Base-by-base conservation (phyloP, 1,140 invertebrate genomes). In the Grapholita molesta region DNA sequence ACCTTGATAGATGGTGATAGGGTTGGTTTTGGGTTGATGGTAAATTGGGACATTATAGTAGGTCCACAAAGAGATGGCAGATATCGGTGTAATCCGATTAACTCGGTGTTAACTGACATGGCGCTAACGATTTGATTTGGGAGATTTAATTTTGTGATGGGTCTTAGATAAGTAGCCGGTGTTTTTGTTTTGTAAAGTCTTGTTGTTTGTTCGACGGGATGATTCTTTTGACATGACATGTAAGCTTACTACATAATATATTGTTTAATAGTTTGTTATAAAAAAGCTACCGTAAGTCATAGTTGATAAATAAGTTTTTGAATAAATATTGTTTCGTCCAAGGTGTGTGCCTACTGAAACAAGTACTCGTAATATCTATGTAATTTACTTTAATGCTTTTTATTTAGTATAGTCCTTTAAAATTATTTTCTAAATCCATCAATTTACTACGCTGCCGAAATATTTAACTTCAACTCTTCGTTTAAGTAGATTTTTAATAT, bases 71-170 rank as follows among this genome's bases (percentile, higher is more conserved):
- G 79, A 86, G 83, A 88, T 85, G 70, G 25, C 57, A 70, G 83
- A 83, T 86, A 86, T 76, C 75, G 78, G 75, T 80, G 79, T 85
- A 83, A 86, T 85, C 79, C 84, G 82, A 90, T 87, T 89, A 87
- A 86, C 79, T 75, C 52, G 70, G 65, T 61, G 76, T 72, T 84
- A 86, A 87, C 82, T 85, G 88, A 83, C 85, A 81, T 76, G 76
- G 72, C 77, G 84, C 83, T 87, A 88, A 88, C 84, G 85, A 87
- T 82, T 82, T 79, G 82, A 86, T 86, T 80, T 80, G 77, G 69
- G 71, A 70, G 67, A 72, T 73, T 73, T 53, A 5, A 61, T 61
- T 57, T 28, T 61, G 55, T 61, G 55, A 61, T 61, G 55, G 55
- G 55, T 61, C 25, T 61, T 28, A 61, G 28, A 61, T 61, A n/a